phyloP scores from a whole-genome alignment of 2,797 vertebrate genomes.

The Arctocebus calabarensis region DNA sequence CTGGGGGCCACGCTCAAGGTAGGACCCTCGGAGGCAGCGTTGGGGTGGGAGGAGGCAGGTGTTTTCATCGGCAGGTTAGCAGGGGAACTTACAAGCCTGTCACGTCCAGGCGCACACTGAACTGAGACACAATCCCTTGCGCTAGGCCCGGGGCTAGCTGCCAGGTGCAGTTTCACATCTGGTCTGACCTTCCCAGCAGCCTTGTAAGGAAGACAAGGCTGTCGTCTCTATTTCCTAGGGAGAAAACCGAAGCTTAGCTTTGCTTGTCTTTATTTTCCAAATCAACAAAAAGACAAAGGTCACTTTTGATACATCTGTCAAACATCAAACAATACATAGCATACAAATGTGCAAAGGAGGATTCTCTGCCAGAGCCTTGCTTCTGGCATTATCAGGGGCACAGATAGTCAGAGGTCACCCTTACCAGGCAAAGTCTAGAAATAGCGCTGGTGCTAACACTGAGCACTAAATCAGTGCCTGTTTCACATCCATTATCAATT shows the following conservation, averaged over 20 bases:
- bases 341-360: background rate
- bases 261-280: background rate
- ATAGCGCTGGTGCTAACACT: background rate
- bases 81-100: background rate
- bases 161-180: background rate
- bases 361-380: background rate
- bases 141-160: background rate
- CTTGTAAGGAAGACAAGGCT: background rate
- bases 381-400: background rate
- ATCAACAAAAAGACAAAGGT: background rate
- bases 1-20: conserved; percentile 97
- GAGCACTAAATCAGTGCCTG: conserved; percentile 9
- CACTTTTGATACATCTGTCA: background rate
- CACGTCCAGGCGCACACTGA: background rate
- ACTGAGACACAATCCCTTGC: background rate
- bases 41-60: background rate
- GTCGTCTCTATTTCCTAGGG: background rate
- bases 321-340: background rate
- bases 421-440: background rate
- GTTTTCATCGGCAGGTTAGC: background rate
- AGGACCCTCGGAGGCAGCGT: background rate
- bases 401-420: background rate
- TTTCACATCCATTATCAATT: conserved; percentile 51
- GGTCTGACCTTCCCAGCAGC: background rate
- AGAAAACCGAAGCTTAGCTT: background rate